These are phyloP conservation scores for Stigmatopora nigra DNA, from an alignment of 2,113 vertebrate species.

Conservation along the genomic window DNA sequence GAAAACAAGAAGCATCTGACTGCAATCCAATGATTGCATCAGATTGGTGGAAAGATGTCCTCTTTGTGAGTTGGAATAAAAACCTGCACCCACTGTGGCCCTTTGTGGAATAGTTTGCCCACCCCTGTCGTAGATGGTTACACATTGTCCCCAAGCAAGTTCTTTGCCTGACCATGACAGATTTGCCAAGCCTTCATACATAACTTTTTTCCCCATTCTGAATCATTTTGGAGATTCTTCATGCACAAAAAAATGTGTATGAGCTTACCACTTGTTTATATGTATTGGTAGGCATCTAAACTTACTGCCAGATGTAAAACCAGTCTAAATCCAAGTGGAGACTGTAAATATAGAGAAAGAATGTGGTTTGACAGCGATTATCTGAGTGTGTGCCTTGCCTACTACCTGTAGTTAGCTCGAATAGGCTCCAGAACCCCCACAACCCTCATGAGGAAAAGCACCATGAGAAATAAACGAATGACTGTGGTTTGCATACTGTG, in stretches of 20 bases:
- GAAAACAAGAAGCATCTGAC: no score
- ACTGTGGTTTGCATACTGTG: constrained; percentile 7
- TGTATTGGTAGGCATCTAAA: constrained; percentile 25
- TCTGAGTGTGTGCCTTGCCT: no score
- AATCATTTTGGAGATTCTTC: constrained; percentile 24
- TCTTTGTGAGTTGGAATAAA: no score
- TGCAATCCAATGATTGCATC: no score
- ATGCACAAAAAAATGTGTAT: constrained; percentile 11
- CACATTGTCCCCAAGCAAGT: constrained; percentile 21
- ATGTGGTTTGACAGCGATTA: neutral
- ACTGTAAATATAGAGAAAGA: constrained; percentile 15
- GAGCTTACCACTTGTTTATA: constrained; percentile 30
- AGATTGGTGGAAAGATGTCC: no score
- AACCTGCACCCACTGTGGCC: no score
- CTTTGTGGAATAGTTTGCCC: no score
- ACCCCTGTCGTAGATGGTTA: constrained; percentile 14
- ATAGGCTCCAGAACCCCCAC: no score
- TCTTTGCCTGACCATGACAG: constrained; percentile 17
- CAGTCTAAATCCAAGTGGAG: constrained; percentile 1
- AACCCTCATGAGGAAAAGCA: no score
- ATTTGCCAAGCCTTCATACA: constrained; percentile 18
- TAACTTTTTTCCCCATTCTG: constrained; percentile 16
- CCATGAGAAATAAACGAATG: neutral
- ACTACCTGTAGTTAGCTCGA: no score
- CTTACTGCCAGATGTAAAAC: constrained; percentile 16